Evolutionary conservation across 2,888 invertebrate species (phyloP).

Genomic region (Copidosoma aretas): DNA sequence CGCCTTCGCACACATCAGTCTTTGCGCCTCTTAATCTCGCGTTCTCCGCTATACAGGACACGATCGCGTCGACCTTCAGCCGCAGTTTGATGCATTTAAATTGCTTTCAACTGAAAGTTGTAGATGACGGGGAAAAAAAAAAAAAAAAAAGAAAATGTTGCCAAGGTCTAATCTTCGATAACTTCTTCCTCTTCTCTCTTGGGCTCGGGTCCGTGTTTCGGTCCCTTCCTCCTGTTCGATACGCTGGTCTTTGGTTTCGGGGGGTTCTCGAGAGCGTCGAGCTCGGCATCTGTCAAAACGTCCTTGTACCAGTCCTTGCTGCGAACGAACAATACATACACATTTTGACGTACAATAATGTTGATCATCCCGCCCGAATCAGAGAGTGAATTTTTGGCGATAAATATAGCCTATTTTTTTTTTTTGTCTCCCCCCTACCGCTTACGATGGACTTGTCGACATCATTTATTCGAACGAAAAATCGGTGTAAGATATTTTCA

Average conservation of each 20-base stretch:
- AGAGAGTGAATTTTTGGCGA: too few relatives aligned
- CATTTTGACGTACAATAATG: too few relatives aligned
- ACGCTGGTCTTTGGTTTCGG: slow-evolving; percentile 69
- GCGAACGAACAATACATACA: slow-evolving; percentile 50
- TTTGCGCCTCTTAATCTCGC: slow-evolving; percentile 29
- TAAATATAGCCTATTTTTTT: too few relatives aligned
- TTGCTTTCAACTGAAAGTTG: background rate
- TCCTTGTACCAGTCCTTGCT: slow-evolving; percentile 92
- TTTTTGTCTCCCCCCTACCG: too few relatives aligned
- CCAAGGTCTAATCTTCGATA: background rate
- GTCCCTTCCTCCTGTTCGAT: slow-evolving; percentile 63
- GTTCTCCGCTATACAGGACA: too few relatives aligned
- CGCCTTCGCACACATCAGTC: slow-evolving; percentile 37
- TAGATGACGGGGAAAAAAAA: background rate
- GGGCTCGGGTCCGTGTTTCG: slow-evolving; percentile 48
- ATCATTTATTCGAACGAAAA: too few relatives aligned
- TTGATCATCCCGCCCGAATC: too few relatives aligned
- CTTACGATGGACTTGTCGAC: too few relatives aligned
- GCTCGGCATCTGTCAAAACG: slow-evolving; percentile 78
- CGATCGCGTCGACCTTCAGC: background rate
- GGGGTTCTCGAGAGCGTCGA: slow-evolving; percentile 82
- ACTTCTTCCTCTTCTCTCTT: background rate
- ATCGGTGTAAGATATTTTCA: too few relatives aligned
- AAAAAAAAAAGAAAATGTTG: background rate
- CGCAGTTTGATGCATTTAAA: background rate